A percentile compares a stretch with the other conserved stretches of the same genome.
These are phyloP conservation scores for Mesorhabditis spiculigera DNA, from an alignment of 2,888 invertebrate species.

Conservation along the genomic window DNA sequence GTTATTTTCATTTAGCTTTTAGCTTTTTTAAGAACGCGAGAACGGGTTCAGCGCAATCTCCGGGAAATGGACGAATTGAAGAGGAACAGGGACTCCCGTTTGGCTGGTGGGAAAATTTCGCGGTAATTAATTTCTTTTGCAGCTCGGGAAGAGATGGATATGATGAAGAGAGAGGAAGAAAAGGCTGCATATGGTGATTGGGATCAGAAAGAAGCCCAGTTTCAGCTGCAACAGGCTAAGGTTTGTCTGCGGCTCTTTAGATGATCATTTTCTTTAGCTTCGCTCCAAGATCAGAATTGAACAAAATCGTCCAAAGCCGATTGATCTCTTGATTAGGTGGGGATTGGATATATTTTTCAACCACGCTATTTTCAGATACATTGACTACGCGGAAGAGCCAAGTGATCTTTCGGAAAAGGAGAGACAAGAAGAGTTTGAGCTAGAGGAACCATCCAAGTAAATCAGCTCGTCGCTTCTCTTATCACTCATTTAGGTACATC, in stretches of 20 bases:
- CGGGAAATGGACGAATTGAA: slow-evolving; percentile 90
- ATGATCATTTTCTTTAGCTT: slow-evolving; percentile 7
- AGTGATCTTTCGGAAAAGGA: slow-evolving; percentile 66
- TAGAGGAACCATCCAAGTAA: slow-evolving; percentile 86
- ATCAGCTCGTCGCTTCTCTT: background rate
- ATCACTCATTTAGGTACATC: slow-evolving; percentile 68
- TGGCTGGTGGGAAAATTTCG: slow-evolving; percentile 32
- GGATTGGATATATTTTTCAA: slow-evolving; percentile 62
- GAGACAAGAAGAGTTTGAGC: slow-evolving; percentile 85
- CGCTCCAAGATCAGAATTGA: slow-evolving; percentile 91
- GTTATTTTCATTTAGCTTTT: slow-evolving; percentile 13
- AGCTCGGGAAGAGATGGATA: slow-evolving; percentile 60
- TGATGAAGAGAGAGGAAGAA: slow-evolving; percentile 79
- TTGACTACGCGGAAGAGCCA: slow-evolving; percentile 29
- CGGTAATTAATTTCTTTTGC: background rate
- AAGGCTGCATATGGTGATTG: slow-evolving; percentile 86
- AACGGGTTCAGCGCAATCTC: slow-evolving; percentile 49
- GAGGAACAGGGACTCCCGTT: slow-evolving; percentile 70
- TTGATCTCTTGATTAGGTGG: slow-evolving; percentile 92
- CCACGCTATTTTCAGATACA: slow-evolving; percentile 36
- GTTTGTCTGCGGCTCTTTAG: slow-evolving; percentile 59
- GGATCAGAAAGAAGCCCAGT: slow-evolving; percentile 93
- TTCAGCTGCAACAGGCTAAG: slow-evolving; percentile 92
- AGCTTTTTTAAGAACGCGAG: slow-evolving; percentile 28
- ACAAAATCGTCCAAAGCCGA: slow-evolving; percentile 94